phyloP scores from a whole-genome alignment of 2,888 invertebrate species.

The Serripes groenlandicus region DNA sequence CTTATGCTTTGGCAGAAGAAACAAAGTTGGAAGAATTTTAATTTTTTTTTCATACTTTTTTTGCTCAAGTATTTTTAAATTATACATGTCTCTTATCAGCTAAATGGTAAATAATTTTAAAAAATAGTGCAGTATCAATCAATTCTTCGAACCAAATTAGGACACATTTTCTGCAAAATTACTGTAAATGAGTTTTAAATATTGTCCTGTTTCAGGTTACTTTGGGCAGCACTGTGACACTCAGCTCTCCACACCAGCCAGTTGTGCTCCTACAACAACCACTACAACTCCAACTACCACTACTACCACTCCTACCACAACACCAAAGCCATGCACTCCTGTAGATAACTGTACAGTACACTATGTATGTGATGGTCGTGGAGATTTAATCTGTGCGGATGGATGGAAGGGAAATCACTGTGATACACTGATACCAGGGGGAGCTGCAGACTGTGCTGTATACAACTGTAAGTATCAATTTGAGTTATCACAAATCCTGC shows the following conservation, averaged over 20 bases:
- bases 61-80: too few species aligned
- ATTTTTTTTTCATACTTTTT: too few species aligned
- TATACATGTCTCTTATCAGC: too few species aligned
- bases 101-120: too few species aligned
- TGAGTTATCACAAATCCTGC: too few species aligned
- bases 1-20: too few species aligned
- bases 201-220: slow-evolving; percentile 31
- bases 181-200: too few species aligned
- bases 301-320: slow-evolving; percentile 31
- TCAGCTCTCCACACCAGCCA: slow-evolving; percentile 36
- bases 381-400: slow-evolving; percentile 13
- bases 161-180: too few species aligned
- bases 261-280: slow-evolving; percentile 28
- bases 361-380: slow-evolving; percentile 23
- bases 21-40: too few species aligned
- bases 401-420: slow-evolving; percentile 33
- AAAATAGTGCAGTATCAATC: too few species aligned
- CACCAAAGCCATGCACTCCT: slow-evolving; percentile 24
- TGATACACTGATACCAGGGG: slow-evolving; percentile 14
- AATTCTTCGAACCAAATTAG: too few species aligned
- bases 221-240: slow-evolving; percentile 36
- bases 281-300: slow-evolving; percentile 20
- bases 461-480: slow-evolving; percentile 28
- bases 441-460: slow-evolving; percentile 24
- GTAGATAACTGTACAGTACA: slow-evolving; percentile 31